Percentiles rank a stretch among this genome's conserved stretches.
Evolutionary conservation across 2,797 vertebrate genomes (phyloP).

Genomic region (Geotrypetes seraphini): DNA sequence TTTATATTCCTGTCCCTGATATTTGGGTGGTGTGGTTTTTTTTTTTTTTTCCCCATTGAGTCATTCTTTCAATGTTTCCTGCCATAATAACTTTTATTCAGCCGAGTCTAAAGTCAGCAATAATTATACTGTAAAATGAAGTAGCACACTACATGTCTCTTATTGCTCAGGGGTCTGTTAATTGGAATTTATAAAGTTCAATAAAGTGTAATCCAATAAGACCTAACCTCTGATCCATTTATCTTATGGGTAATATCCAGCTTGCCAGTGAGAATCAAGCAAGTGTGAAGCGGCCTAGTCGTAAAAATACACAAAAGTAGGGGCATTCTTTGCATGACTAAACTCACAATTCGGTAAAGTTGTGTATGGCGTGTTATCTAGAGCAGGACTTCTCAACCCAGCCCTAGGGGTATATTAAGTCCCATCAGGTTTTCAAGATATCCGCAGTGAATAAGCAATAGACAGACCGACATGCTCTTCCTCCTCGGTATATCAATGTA

Average conservation of each 20-base stretch:
- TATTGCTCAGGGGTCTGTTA: conserved; percentile 65
- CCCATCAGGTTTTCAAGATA: too few species aligned
- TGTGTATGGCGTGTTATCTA: too few species aligned
- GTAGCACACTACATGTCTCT: conserved; percentile 47
- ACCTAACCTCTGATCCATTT: conserved; percentile 65
- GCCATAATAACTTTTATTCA: conserved; percentile 60
- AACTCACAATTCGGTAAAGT: too few species aligned
- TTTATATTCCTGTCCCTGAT: conserved; percentile 35
- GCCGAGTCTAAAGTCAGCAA: conserved; percentile 60
- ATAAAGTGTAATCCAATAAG: conserved; percentile 71
- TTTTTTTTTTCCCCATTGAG: conserved; percentile 45
- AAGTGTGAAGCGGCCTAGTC: conserved; percentile 22
- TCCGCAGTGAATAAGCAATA: too few species aligned
- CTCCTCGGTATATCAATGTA: too few species aligned
- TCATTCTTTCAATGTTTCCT: conserved; percentile 45
- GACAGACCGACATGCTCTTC: too few species aligned
- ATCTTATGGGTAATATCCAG: conserved; percentile 61
- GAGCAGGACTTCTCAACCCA: too few species aligned
- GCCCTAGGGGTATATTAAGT: too few species aligned
- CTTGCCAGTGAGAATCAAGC: conserved; percentile 20
- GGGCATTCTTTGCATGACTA: background rate
- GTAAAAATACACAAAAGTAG: conserved; percentile 3
- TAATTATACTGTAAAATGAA: conserved; percentile 60
- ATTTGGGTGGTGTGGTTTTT: too few species aligned
- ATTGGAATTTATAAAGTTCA: conserved; percentile 75